Percentiles rank a stretch among this genome's conserved stretches.
Evolutionary conservation across 2,888 invertebrate genomes (phyloP).

Genomic region (Mesorhabditis sp.): DNA sequence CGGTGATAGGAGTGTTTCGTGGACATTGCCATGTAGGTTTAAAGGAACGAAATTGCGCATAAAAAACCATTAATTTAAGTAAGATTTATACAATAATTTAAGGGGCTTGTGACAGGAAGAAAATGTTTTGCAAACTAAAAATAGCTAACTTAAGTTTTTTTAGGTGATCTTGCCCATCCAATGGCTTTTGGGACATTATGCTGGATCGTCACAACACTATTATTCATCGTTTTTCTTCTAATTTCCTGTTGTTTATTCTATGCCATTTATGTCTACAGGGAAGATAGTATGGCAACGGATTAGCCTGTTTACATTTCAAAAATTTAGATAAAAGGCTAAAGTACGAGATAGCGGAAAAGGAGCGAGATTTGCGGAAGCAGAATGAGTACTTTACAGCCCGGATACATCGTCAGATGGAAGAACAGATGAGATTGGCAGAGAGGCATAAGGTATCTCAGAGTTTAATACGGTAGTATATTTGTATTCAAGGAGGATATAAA

Average conservation of each 20-base stretch:
- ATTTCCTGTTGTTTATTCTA: conserved; percentile 18
- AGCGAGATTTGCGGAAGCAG: conserved; percentile 27
- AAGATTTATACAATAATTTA: not conserved
- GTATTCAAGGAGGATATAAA: conserved; percentile 23
- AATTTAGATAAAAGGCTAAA: conserved; percentile 26
- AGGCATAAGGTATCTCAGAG: conserved; percentile 17
- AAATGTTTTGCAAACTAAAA: not conserved
- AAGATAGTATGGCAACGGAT: conserved; percentile 30
- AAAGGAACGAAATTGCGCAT: not conserved
- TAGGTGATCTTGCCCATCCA: conserved; percentile 19
- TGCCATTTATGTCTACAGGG: conserved; percentile 30
- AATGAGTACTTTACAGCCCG: conserved; percentile 41
- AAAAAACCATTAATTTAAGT: too few relatives aligned
- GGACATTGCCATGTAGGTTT: conserved; percentile 47
- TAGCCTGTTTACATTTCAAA: not conserved
- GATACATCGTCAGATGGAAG: conserved; percentile 31
- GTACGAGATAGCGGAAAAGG: conserved; percentile 20
- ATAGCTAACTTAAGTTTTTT: conserved; percentile 7
- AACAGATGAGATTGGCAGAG: conserved; percentile 27
- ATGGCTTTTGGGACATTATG: conserved; percentile 32
- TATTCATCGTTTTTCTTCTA: conserved; percentile 23
- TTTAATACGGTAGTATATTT: too few relatives aligned
- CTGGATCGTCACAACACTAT: conserved; percentile 33
- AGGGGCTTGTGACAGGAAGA: not conserved
- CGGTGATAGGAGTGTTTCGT: conserved; percentile 42